Conservation (phyloP, 1,140 invertebrate genomes). For the Nymphalis io region DNA sequence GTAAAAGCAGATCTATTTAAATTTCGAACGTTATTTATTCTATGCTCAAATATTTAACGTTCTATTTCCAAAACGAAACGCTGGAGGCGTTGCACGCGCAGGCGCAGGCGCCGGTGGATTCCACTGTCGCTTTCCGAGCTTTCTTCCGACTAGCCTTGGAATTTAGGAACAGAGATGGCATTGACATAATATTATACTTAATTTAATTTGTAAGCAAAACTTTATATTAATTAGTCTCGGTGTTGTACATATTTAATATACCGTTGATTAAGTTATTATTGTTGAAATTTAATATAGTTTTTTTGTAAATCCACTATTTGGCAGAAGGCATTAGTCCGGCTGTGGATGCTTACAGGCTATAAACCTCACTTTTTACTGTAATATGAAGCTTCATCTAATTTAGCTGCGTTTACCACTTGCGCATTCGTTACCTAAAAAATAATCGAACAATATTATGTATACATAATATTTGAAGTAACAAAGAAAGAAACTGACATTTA, state of each 20-base stretch:
- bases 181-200: constrained; percentile 24
- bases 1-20: background rate
- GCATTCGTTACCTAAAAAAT: too few relatives aligned
- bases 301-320: too few relatives aligned
- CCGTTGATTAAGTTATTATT: too few relatives aligned
- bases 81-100: constrained; percentile 48
- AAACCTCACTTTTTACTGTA: too few relatives aligned
- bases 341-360: too few relatives aligned
- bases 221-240: too few relatives aligned
- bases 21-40: background rate
- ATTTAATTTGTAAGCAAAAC: background rate
- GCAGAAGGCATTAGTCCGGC: too few relatives aligned
- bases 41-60: constrained; percentile 20
- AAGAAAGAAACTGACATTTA: background rate
- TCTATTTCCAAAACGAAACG: constrained; percentile 33
- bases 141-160: constrained; percentile 71
- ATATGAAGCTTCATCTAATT: too few relatives aligned
- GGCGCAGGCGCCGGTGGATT: constrained; percentile 55
- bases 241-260: too few relatives aligned
- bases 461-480: background rate
- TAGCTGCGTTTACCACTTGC: too few relatives aligned
- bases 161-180: constrained; percentile 49
- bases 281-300: too few relatives aligned
- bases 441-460: too few relatives aligned
- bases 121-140: constrained; percentile 75